Conservation (phyloP, 2,113 vertebrate species). For the Ciconia stormi region DNA sequence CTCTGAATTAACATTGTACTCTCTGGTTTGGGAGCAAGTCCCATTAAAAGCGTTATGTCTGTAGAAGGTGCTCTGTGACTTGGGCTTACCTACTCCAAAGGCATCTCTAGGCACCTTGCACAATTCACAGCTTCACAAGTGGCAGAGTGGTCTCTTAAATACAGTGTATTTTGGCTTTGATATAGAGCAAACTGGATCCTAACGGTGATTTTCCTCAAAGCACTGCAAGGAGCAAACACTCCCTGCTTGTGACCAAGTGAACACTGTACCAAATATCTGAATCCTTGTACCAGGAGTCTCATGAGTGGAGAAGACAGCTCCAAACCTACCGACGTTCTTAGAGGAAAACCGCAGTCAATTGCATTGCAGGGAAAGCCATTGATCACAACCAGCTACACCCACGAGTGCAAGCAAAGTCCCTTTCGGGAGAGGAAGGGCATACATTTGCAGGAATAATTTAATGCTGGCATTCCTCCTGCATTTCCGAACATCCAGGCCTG, state of each 20-base stretch:
- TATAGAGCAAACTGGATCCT: background rate
- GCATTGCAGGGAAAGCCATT: background rate
- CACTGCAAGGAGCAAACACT: conserved; percentile 19
- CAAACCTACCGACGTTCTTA: background rate
- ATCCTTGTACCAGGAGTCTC: background rate
- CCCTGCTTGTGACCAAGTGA: conserved; percentile 13
- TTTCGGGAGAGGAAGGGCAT: background rate
- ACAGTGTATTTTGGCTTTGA: background rate
- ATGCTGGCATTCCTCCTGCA: background rate
- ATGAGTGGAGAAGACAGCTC: background rate
- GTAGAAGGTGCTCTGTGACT: background rate
- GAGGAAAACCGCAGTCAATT: background rate
- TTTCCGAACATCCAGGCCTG: background rate
- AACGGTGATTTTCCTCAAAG: background rate
- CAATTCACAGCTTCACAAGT: background rate
- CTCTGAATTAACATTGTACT: conserved; percentile 26
- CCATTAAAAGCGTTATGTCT: background rate
- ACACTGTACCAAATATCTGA: background rate
- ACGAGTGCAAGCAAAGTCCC: background rate
- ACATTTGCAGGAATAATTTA: background rate
- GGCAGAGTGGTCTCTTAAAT: background rate
- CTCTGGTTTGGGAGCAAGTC: background rate
- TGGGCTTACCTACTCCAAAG: background rate
- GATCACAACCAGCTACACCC: background rate
- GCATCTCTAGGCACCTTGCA: background rate